phyloP scores from a whole-genome alignment of 2,888 invertebrate species.

The Caenorhabditis macrosperma region DNA sequence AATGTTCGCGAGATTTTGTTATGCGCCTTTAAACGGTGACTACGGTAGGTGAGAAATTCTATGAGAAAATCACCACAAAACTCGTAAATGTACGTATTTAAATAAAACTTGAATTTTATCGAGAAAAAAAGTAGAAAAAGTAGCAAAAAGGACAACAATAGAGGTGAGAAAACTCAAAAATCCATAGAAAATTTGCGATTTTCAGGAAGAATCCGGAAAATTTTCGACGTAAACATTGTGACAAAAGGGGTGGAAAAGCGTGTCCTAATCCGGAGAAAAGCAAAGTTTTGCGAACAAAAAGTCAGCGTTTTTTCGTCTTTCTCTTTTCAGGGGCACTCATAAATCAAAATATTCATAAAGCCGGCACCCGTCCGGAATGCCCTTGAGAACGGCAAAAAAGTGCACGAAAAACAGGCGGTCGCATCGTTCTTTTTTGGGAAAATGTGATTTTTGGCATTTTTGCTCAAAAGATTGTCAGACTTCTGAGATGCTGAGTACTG shows the following conservation, averaged over 20 bases:
- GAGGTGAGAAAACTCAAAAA: too few species aligned
- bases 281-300: neutral
- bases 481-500: neutral
- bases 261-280: conserved; percentile 3
- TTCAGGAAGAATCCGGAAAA: too few species aligned
- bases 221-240: neutral
- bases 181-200: too few species aligned
- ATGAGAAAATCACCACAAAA: too few species aligned
- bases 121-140: too few species aligned
- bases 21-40: too few species aligned
- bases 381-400: conserved; percentile 28
- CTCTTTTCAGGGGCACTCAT: neutral
- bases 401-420: neutral
- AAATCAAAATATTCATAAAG: conserved; percentile 45
- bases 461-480: neutral
- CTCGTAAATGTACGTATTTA: too few species aligned
- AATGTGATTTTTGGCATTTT: neutral
- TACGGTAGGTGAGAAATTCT: too few species aligned
- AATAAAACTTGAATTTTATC: too few species aligned
- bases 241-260: neutral
- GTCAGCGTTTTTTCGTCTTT: neutral
- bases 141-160: neutral
- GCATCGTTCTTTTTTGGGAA: too few species aligned
- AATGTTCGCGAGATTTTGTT: too few species aligned
- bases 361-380: conserved; percentile 1